phyloP scores from a whole-genome alignment of 2,797 vertebrate genomes.

The Phoebastria nigripes region DNA sequence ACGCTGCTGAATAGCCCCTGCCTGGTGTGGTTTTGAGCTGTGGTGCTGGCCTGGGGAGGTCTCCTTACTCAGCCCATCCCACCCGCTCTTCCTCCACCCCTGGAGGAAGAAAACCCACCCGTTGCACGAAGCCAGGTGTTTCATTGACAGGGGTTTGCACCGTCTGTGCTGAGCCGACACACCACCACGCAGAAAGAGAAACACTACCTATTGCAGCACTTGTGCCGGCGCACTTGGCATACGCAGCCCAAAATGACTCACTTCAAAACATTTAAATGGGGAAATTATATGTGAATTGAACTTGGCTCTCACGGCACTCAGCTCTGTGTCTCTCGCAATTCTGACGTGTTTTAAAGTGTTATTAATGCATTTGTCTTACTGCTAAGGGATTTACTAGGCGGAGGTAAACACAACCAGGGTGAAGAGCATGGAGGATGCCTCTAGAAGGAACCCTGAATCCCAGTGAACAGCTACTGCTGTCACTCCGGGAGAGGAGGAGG shows the following conservation, averaged over 20 bases:
- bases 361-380: not conserved
- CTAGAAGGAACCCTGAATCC: not conserved
- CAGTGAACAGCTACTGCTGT: not conserved
- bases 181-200: not conserved
- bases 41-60: not conserved
- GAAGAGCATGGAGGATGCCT: not conserved
- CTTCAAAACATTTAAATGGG: not conserved
- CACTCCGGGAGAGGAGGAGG: not conserved
- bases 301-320: not conserved
- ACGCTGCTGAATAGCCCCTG: not conserved
- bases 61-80: not conserved
- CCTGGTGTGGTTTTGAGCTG: not conserved
- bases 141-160: not conserved
- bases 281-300: not conserved
- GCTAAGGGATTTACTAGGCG: not conserved
- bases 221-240: accelerated
- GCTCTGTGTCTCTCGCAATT: not conserved
- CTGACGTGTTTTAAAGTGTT: not conserved
- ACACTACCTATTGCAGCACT: not conserved
- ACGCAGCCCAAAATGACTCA: not conserved
- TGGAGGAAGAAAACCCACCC: not conserved
- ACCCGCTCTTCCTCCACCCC: not conserved
- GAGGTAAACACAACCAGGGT: not conserved
- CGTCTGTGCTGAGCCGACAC: not conserved
- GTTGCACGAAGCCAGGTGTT: accelerated